Evolutionary conservation across 92 coral and sea anemone species (phyloP).

Genomic region (Heteractis magnifica): DNA sequence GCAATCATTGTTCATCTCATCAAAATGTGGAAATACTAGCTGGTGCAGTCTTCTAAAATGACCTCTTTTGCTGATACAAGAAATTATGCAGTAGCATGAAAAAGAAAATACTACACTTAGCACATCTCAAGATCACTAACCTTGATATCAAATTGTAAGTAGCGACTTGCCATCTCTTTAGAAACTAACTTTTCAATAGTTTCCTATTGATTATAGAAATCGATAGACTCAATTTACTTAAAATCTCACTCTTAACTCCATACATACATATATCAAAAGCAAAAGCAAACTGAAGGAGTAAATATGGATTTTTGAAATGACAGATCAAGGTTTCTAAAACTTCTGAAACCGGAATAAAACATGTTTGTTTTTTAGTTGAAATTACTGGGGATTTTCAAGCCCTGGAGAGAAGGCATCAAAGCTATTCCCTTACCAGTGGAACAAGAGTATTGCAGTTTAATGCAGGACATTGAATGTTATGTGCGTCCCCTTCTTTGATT

Average conservation of each 20-base stretch:
- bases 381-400: background rate
- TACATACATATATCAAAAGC: background rate
- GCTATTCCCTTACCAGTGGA: slow-evolving; percentile 72
- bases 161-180: slow-evolving; percentile 86
- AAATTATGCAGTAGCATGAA: no score
- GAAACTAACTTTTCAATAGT: slow-evolving; percentile 92
- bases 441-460: slow-evolving; percentile 82
- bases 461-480: slow-evolving; percentile 90
- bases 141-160: slow-evolving; percentile 89
- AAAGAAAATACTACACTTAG: no score
- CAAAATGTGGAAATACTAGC: no score
- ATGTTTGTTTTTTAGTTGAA: no score
- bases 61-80: no score
- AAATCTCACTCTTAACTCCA: background rate
- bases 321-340: no score
- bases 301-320: no score
- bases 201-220: slow-evolving; percentile 50
- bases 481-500: slow-evolving; percentile 92
- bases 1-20: no score
- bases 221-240: no score
- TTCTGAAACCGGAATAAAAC: no score
- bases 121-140: slow-evolving; percentile 18
- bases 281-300: background rate
- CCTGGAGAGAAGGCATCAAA: no score
- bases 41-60: no score